Evolutionary conservation across 2,113 vertebrate species (phyloP), one percentile per base, ranked within the genome.

Genomic region (Callocephalon fimbriatum): DNA sequence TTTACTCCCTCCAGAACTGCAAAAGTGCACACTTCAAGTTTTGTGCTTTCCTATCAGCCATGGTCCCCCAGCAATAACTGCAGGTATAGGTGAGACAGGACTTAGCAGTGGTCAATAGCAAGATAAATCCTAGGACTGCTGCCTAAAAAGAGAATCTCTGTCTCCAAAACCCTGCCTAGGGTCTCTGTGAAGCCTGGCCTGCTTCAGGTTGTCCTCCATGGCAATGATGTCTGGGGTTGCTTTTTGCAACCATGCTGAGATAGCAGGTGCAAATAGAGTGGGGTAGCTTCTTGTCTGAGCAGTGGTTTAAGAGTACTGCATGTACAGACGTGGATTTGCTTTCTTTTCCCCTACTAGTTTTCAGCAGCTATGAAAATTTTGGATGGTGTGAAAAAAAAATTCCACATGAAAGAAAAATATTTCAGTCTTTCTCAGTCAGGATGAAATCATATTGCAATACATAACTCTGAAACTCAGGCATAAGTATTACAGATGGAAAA

Each of bases 401-500:
- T n/a, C 47, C 59, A 42, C 23, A 18, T 0, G 15, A 63, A 83
- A 93, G 32, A 80, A 89, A 93, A 95, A 67, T 45, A 72, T 80
- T 91, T 95, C 73, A 78, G 83, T 72, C 62, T 67, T 23, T 56
- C 61, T 78, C 54, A 86, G 88, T 91, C 75, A 95, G 83, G 45
- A 78, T 26, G 48, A 95, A 97, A 84, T 89, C 83, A 68, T 84
- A 94, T 62, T 92, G 86, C 86, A 92, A 89, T 94, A 76, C 73
- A 85, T 87, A 91, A 95, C 58, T 91, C 56, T 92, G 88, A 91
- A 89, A 53, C 20, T 87, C 58, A 40, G 66, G 37, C 56, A 35
- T 81, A 90, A 96, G 76, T 61, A 75, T 76, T 93, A 78, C 79
- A 94, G 91, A 95, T 85, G 76, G 80, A 91, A 91, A 88, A 95